A percentile compares a stretch with the other conserved stretches of the same genome.
These are phyloP conservation scores for Pemphigus obesinymphae DNA, from an alignment of 1,140 invertebrate genomes.

Conservation along the genomic window DNA sequence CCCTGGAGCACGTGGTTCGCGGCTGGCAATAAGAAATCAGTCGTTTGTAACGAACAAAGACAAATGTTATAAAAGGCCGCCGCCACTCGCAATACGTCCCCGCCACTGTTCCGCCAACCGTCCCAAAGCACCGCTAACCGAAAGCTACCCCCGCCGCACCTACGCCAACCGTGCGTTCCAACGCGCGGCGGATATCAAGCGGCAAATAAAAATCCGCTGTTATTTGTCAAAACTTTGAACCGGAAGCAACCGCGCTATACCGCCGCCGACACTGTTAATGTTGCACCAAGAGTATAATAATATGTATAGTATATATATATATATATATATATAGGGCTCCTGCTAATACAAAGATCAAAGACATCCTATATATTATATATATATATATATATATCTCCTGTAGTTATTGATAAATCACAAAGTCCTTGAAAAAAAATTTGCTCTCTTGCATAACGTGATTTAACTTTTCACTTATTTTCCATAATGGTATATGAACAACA, in stretches of 20 bases:
- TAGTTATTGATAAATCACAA: too few relatives aligned
- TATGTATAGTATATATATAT: neutral
- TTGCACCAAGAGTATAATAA: neutral
- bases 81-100: neutral
- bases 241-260: neutral
- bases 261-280: neutral
- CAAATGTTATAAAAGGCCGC: constrained; percentile 43
- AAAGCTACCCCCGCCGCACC: neutral
- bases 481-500: too few relatives aligned
- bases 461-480: too few relatives aligned
- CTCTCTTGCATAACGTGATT: too few relatives aligned
- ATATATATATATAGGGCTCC: neutral
- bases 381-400: neutral
- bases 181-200: neutral
- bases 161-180: too few relatives aligned
- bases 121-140: neutral
- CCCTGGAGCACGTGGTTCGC: neutral
- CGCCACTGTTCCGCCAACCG: neutral
- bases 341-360: neutral
- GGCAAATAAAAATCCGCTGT: constrained; percentile 35
- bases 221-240: constrained; percentile 32
- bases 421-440: too few relatives aligned
- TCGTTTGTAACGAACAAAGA: constrained; percentile 44
- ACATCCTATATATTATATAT: neutral
- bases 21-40: constrained; percentile 42